These are phyloP conservation scores for Lycaena phlaeas DNA, from an alignment of 2,888 invertebrate genomes.

Conservation along the genomic window DNA sequence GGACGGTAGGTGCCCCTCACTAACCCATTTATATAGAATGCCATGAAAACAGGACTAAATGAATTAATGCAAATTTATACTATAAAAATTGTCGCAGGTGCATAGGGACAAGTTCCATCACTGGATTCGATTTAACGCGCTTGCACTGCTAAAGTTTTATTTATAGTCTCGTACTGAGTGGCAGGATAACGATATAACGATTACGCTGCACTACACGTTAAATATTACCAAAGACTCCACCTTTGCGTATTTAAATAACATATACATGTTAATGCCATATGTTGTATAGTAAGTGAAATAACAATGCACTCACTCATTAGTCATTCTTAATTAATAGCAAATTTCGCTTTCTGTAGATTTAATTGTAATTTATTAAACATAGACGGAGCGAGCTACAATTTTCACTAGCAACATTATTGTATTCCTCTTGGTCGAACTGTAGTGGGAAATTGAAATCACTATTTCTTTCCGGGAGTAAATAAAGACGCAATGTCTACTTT, in stretches of 20 bases:
- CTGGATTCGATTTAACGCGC: slow-evolving; percentile 67
- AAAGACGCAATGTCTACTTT: no score
- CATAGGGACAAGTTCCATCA: slow-evolving; percentile 62
- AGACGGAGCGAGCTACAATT: no score
- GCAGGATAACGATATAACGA: slow-evolving; percentile 40
- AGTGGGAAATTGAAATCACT: no score
- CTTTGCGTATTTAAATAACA: neutral
- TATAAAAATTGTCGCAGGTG: slow-evolving; percentile 74
- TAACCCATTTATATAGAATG: slow-evolving; percentile 64
- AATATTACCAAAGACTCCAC: slow-evolving; percentile 11
- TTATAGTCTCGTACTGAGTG: slow-evolving; percentile 42
- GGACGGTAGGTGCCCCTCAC: slow-evolving; percentile 59
- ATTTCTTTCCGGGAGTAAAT: no score
- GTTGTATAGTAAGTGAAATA: no score
- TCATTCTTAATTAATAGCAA: no score
- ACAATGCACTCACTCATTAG: no score
- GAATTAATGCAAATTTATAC: slow-evolving; percentile 73
- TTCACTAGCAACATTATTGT: no score
- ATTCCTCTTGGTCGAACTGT: no score
- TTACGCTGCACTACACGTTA: slow-evolving; percentile 35
- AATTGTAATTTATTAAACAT: no score
- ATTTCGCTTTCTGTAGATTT: no score
- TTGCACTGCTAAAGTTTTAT: slow-evolving; percentile 63
- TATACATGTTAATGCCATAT: no score
- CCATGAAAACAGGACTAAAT: slow-evolving; percentile 69